Evolutionary conservation across 2,888 invertebrate species (phyloP), one percentile per base, ranked within the genome.

Genomic region (Augiades crinisus): DNA sequence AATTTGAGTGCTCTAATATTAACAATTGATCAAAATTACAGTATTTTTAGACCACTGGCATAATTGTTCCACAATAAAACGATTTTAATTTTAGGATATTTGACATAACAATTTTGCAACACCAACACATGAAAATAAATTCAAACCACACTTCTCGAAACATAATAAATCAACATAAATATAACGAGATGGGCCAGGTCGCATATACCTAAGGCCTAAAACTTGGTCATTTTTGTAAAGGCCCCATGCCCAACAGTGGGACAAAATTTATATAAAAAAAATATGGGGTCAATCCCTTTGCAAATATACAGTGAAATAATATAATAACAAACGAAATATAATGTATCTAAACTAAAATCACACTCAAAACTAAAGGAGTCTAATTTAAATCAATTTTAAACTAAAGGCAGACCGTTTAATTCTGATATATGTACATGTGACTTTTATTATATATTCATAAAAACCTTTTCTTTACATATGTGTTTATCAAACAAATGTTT

Each of bases 281-380:
- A n/a, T 17, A n/a, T n/a, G 7, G 36, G 17, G 8, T 21, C 37
- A 21, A 7, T 21, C 5, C 37, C 17, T 13, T n/a, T 12, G 3
- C 14, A 21, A 37, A 16, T 31, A 30, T 16, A n/a, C n/a, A n/a
- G n/a, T n/a, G n/a, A n/a, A n/a, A n/a, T n/a, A n/a, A n/a, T n/a
- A n/a, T n/a, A 31, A 10, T 13, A 36, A 46, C 5, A 14, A 44
- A 44, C 46, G 5, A 13, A 40, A 47, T 5, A 40, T 22, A 22
- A 49, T 10, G 3, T 33, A 31, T 30, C 40, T 40, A 47, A 49
- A 49, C 34, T 19, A 49, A 46, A 49, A 43, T 31, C 44, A 45
- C 49, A 49, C 49, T 41, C 41, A 49, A 17, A 41, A 49, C 49
- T 49, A 49, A 49, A 43, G n/a, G 2, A 34, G 43, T 17, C 41